phyloP scores from a whole-genome alignment of 2,888 invertebrate genomes.

The Parnassius orleans region DNA sequence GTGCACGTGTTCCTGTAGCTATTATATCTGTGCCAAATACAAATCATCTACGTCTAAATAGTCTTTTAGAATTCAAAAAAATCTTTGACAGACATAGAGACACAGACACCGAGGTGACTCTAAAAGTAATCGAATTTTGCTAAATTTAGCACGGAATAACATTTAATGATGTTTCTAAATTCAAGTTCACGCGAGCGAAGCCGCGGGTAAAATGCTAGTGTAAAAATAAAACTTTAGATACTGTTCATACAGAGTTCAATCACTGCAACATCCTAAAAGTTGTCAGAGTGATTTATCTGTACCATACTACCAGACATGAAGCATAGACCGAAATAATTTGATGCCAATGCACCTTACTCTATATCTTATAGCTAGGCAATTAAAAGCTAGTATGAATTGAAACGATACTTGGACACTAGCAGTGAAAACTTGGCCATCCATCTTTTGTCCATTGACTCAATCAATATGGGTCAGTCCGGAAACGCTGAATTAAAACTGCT shows the following conservation, averaged over 20 bases:
- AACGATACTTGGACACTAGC: conserved; percentile 11
- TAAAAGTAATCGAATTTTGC: no score
- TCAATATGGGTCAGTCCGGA: conserved; percentile 64
- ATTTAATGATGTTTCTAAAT: no score
- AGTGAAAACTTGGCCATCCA: conserved; percentile 46
- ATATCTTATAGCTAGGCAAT: conserved; percentile 27
- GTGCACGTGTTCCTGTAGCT: no score
- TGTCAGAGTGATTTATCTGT: conserved; percentile 40
- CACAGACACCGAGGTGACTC: no score
- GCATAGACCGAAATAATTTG: conserved; percentile 35
- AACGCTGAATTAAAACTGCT: conserved; percentile 43
- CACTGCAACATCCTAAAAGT: conserved; percentile 32
- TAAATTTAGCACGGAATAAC: no score
- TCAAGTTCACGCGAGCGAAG: no score
- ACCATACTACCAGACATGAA: conserved; percentile 35
- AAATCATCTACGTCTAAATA: no score
- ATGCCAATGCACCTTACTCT: conserved; percentile 9
- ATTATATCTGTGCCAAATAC: no score
- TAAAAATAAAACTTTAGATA: conserved; percentile 6
- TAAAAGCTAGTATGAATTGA: conserved; percentile 27
- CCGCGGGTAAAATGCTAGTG: no score
- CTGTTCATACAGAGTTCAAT: conserved; percentile 29
- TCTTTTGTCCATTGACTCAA: conserved; percentile 58
- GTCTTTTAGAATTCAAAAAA: no score
- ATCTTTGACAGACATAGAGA: no score